Evolutionary conservation across 2,797 vertebrate genomes (phyloP).

Genomic region (Austrolebias charrua): DNA sequence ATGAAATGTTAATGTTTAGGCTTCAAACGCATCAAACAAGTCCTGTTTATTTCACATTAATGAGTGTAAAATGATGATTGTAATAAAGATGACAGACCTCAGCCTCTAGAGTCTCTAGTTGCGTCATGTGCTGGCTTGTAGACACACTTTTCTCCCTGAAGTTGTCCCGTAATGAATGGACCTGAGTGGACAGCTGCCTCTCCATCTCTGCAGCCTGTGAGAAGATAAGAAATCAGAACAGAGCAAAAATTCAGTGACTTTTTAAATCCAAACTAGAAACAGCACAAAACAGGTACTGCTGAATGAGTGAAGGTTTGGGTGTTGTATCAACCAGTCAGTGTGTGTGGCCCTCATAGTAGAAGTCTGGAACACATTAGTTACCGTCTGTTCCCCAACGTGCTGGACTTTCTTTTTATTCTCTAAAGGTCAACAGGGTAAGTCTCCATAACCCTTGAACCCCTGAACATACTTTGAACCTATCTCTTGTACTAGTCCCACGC

Average conservation of each 20-base stretch:
- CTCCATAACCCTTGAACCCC: too few species aligned
- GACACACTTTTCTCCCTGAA: slow-evolving; percentile 95
- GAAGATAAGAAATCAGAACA: slow-evolving; percentile 15
- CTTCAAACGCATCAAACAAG: background rate
- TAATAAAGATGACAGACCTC: slow-evolving; percentile 78
- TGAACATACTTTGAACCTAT: too few species aligned
- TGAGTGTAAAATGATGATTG: background rate
- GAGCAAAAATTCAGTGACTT: background rate
- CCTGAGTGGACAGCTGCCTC: slow-evolving; percentile 94
- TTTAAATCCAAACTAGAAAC: background rate
- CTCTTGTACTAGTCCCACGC: too few species aligned
- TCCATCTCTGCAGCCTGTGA: slow-evolving; percentile 93
- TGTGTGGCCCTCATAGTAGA: too few species aligned
- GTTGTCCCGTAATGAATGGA: slow-evolving; percentile 91
- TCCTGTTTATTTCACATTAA: background rate
- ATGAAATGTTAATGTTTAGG: background rate
- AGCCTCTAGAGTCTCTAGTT: slow-evolving; percentile 91
- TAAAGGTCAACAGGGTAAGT: too few species aligned
- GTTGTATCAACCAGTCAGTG: background rate
- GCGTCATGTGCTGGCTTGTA: slow-evolving; percentile 92
- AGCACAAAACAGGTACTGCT: background rate
- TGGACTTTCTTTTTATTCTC: background rate
- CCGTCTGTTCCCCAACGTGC: slow-evolving; percentile 22
- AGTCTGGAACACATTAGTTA: background rate
- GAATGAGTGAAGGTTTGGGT: background rate